Conservation (phyloP, 2,888 invertebrate species). For the Ennomos quercinarius region DNA sequence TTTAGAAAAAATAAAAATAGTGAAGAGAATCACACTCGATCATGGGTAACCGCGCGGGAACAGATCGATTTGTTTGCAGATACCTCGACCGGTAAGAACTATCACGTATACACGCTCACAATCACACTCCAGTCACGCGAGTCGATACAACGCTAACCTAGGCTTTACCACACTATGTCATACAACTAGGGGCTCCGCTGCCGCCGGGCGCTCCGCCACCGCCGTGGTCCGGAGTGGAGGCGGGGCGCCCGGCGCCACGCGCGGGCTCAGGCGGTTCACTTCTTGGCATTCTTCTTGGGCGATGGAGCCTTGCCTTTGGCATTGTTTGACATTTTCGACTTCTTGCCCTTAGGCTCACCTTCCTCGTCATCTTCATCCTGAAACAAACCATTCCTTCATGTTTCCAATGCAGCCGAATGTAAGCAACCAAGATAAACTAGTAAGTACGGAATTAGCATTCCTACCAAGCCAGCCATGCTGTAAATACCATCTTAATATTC, state of each 20-base stretch:
- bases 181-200: conserved; percentile 58
- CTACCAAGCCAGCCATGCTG: too few species aligned
- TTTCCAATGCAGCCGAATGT: too few species aligned
- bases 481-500: too few species aligned
- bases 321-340: conserved; percentile 90
- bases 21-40: conserved; percentile 68
- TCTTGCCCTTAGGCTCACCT: conserved; percentile 92
- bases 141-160: conserved; percentile 77
- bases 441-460: too few species aligned
- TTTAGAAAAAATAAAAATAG: conserved; percentile 70
- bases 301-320: conserved; percentile 89
- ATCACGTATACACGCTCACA: conserved; percentile 59
- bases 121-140: conserved; percentile 52
- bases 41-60: conserved; percentile 52
- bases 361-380: conserved; percentile 91
- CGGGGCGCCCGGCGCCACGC: conserved; percentile 32
- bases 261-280: conserved; percentile 64
- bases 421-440: too few species aligned
- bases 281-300: conserved; percentile 89
- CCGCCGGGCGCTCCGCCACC: conserved; percentile 41
- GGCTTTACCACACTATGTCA: conserved; percentile 67
- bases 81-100: conserved; percentile 59
- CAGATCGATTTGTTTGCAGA: conserved; percentile 52
- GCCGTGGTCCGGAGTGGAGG: conserved; percentile 37
- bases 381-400: conserved; percentile 23